Conservation (phyloP, 92 coral and sea anemone species). For the Palythoa caribaeorum region DNA sequence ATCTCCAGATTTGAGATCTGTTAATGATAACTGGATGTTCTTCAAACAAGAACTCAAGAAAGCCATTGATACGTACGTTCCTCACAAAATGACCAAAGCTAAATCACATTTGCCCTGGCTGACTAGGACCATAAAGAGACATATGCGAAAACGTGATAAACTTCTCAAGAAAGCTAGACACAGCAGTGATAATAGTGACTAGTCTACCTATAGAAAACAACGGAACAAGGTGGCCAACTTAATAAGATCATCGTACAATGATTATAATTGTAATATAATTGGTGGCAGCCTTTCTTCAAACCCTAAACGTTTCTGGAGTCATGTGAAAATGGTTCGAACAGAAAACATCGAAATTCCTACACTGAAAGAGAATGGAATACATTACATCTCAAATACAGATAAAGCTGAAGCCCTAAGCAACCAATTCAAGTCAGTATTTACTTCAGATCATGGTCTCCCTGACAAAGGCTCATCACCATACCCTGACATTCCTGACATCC, state of each 20-base stretch:
- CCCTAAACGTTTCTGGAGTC: conserved; percentile 39
- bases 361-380: conserved; percentile 14
- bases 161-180: conserved; percentile 35
- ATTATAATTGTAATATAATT: conserved; percentile 33
- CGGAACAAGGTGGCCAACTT: conserved; percentile 30
- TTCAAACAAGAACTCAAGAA: conserved; percentile 19
- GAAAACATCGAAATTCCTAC: conserved; percentile 28
- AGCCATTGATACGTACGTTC: conserved; percentile 17
- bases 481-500: conserved; percentile 28
- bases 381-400: conserved; percentile 16
- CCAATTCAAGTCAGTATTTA: conserved; percentile 37
- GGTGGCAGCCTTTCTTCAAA: conserved; percentile 23
- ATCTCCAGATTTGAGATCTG: conserved; percentile 38
- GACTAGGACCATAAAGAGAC: conserved; percentile 35
- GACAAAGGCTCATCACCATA: conserved; percentile 17
- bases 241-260: conserved; percentile 34
- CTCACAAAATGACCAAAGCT: conserved; percentile 25
- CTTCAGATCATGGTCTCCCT: conserved; percentile 31
- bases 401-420: conserved; percentile 40
- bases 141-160: conserved; percentile 20
- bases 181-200: neutral
- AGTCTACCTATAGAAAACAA: conserved; percentile 30
- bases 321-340: conserved; percentile 31
- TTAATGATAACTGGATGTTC: conserved; percentile 32
- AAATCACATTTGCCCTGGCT: conserved; percentile 25